phyloP scores from a whole-genome alignment of 2,888 invertebrate genomes.

The Capitulum mitella region DNA sequence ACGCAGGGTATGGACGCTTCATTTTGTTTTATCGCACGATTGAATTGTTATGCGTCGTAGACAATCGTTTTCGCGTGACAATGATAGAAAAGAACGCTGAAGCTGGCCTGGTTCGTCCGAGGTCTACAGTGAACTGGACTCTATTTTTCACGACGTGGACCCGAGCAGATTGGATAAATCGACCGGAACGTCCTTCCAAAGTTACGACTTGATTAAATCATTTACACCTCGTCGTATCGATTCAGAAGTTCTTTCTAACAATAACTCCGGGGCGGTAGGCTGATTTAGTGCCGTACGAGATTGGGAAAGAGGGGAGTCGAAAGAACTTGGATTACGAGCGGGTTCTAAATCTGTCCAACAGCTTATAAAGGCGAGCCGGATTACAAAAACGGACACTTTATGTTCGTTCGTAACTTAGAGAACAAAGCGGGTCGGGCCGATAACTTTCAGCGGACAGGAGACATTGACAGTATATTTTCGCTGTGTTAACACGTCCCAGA shows the following conservation, averaged over 20 bases:
- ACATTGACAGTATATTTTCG: not conserved
- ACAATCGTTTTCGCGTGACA: no score
- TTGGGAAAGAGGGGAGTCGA: conserved; percentile 9
- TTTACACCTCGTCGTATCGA: conserved; percentile 13
- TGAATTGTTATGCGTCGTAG: no score
- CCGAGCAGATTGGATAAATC: not conserved
- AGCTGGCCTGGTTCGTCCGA: no score
- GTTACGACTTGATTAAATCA: conserved; percentile 17
- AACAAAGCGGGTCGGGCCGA: not conserved
- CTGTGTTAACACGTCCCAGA: no score
- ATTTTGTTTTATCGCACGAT: no score
- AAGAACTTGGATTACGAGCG: not conserved
- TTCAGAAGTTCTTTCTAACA: not conserved
- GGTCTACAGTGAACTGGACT: not conserved
- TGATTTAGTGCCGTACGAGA: not conserved
- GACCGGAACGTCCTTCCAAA: not conserved
- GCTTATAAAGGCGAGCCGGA: not conserved
- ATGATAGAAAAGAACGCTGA: no score
- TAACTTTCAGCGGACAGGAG: not conserved
- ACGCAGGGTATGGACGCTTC: no score
- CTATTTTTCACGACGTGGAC: not conserved
- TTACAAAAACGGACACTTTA: conserved; percentile 19
- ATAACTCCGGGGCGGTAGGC: not conserved
- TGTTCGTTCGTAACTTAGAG: conserved; percentile 1
- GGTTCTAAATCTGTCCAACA: not conserved